Conservation (phyloP, 2,888 invertebrate species). For the Tachina lurida region DNA sequence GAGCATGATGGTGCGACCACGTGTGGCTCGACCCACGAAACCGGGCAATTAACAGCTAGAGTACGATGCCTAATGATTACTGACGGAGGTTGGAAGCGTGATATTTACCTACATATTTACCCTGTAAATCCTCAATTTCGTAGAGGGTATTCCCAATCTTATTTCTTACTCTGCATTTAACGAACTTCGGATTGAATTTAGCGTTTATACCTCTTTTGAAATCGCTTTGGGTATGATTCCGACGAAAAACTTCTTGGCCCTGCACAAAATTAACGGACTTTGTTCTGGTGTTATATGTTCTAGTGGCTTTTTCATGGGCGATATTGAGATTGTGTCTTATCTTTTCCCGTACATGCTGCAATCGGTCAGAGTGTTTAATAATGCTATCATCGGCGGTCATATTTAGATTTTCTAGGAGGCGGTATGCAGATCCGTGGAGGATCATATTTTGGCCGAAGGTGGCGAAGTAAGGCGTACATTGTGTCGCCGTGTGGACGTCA, state of each 20-base stretch:
- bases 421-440: neutral
- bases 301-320: neutral
- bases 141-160: neutral
- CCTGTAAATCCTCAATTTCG: neutral
- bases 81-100: neutral
- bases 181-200: neutral
- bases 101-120: neutral
- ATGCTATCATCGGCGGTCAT: neutral
- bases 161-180: neutral
- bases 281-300: neutral
- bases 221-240: neutral
- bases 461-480: neutral
- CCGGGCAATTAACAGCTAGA: no score
- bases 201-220: neutral
- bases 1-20: no score
- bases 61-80: no score
- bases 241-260: neutral
- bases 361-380: neutral
- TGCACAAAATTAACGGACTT: neutral
- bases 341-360: neutral
- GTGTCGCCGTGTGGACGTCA: neutral
- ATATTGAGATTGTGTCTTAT: neutral
- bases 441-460: neutral
- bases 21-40: no score
- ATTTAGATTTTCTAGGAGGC: neutral